A percentile compares a stretch with the other conserved stretches of the same genome.
phyloP scores from a whole-genome alignment of 1,140 invertebrate species.

The Eumaeus atala region DNA sequence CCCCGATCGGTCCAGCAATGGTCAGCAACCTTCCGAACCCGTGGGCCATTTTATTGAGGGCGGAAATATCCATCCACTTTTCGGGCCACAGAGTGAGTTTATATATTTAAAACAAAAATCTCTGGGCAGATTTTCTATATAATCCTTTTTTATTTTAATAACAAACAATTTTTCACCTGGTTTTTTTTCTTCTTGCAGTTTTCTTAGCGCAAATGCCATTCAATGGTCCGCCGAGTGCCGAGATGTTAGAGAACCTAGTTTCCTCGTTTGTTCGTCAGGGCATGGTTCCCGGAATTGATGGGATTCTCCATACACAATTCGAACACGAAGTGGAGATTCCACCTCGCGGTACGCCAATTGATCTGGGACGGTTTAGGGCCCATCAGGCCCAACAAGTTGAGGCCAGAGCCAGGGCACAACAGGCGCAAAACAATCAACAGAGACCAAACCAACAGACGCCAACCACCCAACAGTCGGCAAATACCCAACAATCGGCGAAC shows the following conservation, averaged over 20 bases:
- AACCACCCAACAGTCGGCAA: no score
- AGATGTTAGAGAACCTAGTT: conserved; percentile 40
- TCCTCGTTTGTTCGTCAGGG: conserved; percentile 38
- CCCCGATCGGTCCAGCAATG: conserved; percentile 9
- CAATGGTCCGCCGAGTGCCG: conserved; percentile 30
- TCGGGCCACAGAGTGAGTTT: conserved; percentile 18
- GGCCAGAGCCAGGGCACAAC: conserved; percentile 5
- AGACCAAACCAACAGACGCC: conserved; percentile 1
- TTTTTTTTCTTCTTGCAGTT: background rate
- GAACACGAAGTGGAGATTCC: conserved; percentile 10
- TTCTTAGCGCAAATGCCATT: conserved; percentile 32
- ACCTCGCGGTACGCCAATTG: background rate
- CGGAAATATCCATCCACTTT: conserved; percentile 1
- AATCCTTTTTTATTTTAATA: background rate
- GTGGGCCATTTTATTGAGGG: conserved; percentile 5
- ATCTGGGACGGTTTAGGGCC: background rate
- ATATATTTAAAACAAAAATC: background rate
- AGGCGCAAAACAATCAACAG: conserved; percentile 10
- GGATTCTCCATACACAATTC: conserved; percentile 18
- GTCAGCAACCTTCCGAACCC: background rate
- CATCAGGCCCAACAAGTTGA: background rate
- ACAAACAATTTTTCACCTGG: background rate
- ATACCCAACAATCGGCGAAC: no score
- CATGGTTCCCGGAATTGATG: conserved; percentile 30
- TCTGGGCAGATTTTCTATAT: background rate